Evolutionary conservation across 35 echinoderm and acorn worm genomes (phyloP).

Genomic region (Apostichopus parvimensis): DNA sequence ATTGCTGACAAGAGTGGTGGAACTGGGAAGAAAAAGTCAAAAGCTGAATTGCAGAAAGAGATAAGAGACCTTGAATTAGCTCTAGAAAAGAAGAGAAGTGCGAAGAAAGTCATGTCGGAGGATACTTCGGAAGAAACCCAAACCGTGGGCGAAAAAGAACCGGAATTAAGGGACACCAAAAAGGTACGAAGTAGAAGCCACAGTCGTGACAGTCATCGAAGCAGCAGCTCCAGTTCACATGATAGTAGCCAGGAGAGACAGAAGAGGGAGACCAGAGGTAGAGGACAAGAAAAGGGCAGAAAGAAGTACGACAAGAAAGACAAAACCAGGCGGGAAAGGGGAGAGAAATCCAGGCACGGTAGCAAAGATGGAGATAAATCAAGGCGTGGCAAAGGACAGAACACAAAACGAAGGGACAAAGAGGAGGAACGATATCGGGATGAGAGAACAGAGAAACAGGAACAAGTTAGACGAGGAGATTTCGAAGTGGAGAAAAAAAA

Average conservation of each 20-base stretch:
- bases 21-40: constrained; percentile 30
- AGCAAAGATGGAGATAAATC: constrained; percentile 14
- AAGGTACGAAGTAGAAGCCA: constrained; percentile 17
- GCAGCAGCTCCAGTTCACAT: background rate
- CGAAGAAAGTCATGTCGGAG: constrained; percentile 30
- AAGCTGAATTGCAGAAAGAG: constrained; percentile 44
- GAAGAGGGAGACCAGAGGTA: background rate
- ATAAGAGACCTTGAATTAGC: constrained; percentile 47
- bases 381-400: background rate
- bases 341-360: background rate
- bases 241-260: constrained; percentile 35
- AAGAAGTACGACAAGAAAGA: constrained; percentile 31
- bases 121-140: constrained; percentile 4
- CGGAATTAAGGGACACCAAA: background rate
- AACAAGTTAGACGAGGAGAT: background rate
- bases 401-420: constrained; percentile 1
- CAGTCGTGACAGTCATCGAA: background rate
- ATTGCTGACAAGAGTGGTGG: background rate
- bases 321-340: background rate
- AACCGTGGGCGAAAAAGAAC: background rate
- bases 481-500: background rate
- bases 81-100: constrained; percentile 31
- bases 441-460: background rate
- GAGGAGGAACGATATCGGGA: background rate
- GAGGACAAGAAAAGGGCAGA: background rate